phyloP scores from a whole-genome alignment of 2,797 vertebrate genomes.

The Capromys pilorides region DNA sequence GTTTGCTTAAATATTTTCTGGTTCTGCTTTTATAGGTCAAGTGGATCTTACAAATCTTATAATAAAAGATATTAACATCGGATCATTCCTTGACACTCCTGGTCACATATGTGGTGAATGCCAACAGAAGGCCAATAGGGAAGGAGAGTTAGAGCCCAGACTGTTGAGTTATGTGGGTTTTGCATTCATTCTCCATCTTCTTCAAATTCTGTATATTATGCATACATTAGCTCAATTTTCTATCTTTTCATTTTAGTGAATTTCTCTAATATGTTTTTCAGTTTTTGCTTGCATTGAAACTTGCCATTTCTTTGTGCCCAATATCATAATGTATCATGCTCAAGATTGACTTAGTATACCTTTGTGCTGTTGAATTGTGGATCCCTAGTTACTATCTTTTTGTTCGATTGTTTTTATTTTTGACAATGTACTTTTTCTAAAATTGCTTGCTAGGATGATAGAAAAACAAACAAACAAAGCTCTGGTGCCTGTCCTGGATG shows the following conservation, averaged over 20 bases:
- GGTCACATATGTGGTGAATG: neutral
- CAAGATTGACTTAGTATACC: neutral
- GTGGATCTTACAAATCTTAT: neutral
- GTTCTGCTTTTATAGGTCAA: neutral
- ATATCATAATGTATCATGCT: neutral
- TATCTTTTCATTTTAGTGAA: neutral
- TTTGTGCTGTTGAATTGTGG: neutral
- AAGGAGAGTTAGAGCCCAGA: neutral
- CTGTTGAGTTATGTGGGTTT: neutral
- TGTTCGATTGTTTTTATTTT: neutral
- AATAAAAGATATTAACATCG: neutral
- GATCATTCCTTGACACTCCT: neutral
- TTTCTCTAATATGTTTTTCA: neutral
- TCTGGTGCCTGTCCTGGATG: neutral
- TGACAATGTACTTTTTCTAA: conserved; percentile 1
- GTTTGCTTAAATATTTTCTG: conserved; percentile 31
- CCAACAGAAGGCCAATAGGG: neutral
- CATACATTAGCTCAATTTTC: neutral
- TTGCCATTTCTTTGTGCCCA: neutral
- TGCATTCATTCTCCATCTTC: neutral
- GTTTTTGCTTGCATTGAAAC: neutral
- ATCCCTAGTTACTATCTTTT: neutral
- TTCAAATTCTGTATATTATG: neutral
- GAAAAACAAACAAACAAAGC: neutral
- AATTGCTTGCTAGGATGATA: neutral